These are phyloP conservation scores for Drosophila neotestacea DNA, from an alignment of 2,888 invertebrate species.

Conservation along the genomic window DNA sequence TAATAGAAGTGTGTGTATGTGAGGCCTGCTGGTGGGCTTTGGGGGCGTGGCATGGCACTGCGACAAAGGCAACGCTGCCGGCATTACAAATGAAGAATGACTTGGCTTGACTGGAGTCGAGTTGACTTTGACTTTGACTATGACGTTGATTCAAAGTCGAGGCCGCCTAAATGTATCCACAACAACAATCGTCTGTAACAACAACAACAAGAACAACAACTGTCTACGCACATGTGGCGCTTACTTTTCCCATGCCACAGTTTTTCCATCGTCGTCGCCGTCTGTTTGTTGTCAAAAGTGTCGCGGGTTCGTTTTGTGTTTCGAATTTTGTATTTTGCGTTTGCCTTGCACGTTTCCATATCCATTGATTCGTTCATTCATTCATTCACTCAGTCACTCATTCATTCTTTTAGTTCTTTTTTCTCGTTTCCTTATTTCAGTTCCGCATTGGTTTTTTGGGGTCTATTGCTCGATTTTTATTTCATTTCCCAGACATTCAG, in stretches of 20 bases:
- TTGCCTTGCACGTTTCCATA: slow-evolving; percentile 60
- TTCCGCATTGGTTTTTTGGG: slow-evolving; percentile 55
- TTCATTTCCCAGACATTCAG: slow-evolving; percentile 59
- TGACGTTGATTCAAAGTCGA: slow-evolving; percentile 45
- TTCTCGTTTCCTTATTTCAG: slow-evolving; percentile 41
- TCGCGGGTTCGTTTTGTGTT: slow-evolving; percentile 56
- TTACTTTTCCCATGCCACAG: slow-evolving; percentile 26
- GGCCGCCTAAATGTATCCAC: slow-evolving; percentile 58
- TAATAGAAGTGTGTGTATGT: slow-evolving; percentile 12
- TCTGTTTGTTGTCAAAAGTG: slow-evolving; percentile 74
- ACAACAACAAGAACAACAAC: slow-evolving; percentile 24
- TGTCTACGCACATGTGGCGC: slow-evolving; percentile 63
- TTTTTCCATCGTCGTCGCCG: slow-evolving; percentile 53
- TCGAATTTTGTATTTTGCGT: slow-evolving; percentile 37
- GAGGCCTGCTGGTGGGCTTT: slow-evolving; percentile 12
- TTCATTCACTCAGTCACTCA: slow-evolving; percentile 47
- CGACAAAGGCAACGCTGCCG: slow-evolving; percentile 53
- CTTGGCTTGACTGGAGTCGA: slow-evolving; percentile 40
- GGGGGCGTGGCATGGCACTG: slow-evolving; percentile 48
- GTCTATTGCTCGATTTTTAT: slow-evolving; percentile 56
- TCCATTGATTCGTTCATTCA: slow-evolving; percentile 28
- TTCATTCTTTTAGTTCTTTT: slow-evolving; percentile 28
- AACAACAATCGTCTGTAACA: slow-evolving; percentile 19
- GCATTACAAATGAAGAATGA: slow-evolving; percentile 75
- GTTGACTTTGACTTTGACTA: slow-evolving; percentile 58